Percentiles rank a stretch among this genome's conserved stretches.
Evolutionary conservation across 2,113 vertebrate genomes (phyloP).

Genomic region (Glaucidium brasilianum): DNA sequence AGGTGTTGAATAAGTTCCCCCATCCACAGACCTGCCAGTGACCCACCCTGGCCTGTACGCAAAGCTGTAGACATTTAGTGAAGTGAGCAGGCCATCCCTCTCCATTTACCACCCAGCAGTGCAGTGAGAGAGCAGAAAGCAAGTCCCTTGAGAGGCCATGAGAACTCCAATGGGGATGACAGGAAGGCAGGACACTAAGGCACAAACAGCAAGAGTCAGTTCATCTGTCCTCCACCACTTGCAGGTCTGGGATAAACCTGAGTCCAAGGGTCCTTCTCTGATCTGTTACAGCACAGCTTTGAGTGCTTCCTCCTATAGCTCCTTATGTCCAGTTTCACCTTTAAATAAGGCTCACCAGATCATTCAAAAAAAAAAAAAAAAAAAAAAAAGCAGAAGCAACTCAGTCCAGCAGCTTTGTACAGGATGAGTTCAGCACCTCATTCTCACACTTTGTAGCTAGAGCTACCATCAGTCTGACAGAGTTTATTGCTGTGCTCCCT

Average conservation of each 20-base stretch:
- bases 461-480: not conserved
- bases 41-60: not conserved
- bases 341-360: not conserved
- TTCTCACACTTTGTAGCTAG: not conserved
- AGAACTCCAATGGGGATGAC: not conserved
- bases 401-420: not conserved
- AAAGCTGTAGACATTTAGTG: rapidly evolving
- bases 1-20: not conserved
- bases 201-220: not conserved
- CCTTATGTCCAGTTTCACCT: not conserved
- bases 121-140: not conserved
- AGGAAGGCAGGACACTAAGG: not conserved
- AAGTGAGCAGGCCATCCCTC: not conserved
- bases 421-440: not conserved
- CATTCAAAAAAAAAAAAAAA: not conserved
- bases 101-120: not conserved
- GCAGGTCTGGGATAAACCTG: rapidly evolving
- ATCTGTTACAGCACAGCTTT: not conserved
- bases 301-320: not conserved
- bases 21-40: rapidly evolving
- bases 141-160: not conserved
- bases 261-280: not conserved
- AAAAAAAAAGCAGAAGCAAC: not conserved
- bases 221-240: not conserved
- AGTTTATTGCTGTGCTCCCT: not conserved